Base-by-base conservation (phyloP, 2,113 vertebrate species). In the Micronycteris hirsuta region DNA sequence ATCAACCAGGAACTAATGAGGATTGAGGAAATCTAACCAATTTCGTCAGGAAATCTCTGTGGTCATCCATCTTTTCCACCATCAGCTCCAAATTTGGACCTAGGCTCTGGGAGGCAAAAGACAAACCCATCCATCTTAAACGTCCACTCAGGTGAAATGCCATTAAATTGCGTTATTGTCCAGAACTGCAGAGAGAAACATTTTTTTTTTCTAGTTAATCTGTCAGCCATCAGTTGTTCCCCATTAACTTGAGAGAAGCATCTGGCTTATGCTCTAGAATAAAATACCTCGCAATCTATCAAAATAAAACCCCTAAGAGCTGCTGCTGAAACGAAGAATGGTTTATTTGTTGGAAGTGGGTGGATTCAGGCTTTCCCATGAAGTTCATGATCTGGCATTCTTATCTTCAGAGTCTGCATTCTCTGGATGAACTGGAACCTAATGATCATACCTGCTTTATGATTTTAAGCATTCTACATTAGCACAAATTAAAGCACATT, bases 51-150 rank as follows among this genome's bases (percentile, higher is more conserved):
- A 89, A 70, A 96, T 86, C 91, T 95, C 94, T 15, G 4, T 70
- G 73, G 63, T 65, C 67, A 95, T 92, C 76, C 76, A 36, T 94
- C 93, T 96, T 80, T 94, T 56, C 91, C 38, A 3, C 54, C 71
- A 82, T 68, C 86, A 70, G 86, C 96, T 96, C 78, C 93, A 95
- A 89, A 97, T 77, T 33, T 88, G 96, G 93, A 94, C 70, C 36
- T 47, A 41, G 70, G 63, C 63, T 89, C 70, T 61, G 45, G 65
- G 33, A 86, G 43, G 77, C 82, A 63, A 76, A 91, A 82, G 91
- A 93, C 89, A 94, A 89, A 84, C 67, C 54, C 52, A 96, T 95
- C 68, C 56, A 83, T 93, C 88, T 90, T 83, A 68, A 45, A 96
- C 80, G 94, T 81, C 77, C 17, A 52, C 63, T 70, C 89, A 54